These are phyloP conservation scores for Pristionchus arcanus DNA, from an alignment of 2,888 invertebrate genomes.

Conservation along the genomic window DNA sequence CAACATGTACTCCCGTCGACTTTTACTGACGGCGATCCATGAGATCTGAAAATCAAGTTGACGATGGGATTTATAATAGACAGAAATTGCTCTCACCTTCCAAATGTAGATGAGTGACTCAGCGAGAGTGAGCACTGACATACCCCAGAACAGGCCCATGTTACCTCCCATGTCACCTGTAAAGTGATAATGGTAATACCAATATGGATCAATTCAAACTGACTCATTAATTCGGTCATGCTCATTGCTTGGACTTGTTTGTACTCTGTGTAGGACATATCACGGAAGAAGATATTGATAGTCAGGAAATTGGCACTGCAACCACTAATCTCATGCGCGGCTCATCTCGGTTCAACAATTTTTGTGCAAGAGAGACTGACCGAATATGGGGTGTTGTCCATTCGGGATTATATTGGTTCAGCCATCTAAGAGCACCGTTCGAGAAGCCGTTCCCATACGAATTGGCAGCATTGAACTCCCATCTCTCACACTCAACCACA, in stretches of 20 bases:
- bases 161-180: conserved; percentile 78
- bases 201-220: background rate
- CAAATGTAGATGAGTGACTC: conserved; percentile 75
- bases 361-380: conserved; percentile 27
- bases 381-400: conserved; percentile 64
- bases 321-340: background rate
- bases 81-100: conserved; percentile 58
- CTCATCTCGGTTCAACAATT: background rate
- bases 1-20: conserved; percentile 66
- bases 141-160: conserved; percentile 78
- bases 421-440: conserved; percentile 66
- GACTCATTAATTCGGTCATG: conserved; percentile 67
- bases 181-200: background rate
- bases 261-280: conserved; percentile 75
- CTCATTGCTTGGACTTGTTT: conserved; percentile 71
- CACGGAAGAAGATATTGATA: conserved; percentile 74
- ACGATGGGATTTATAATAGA: background rate
- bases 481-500: conserved; percentile 66
- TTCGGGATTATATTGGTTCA: conserved; percentile 60
- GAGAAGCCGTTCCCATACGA: conserved; percentile 73
- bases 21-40: conserved; percentile 74
- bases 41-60: conserved; percentile 46
- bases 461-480: conserved; percentile 72
- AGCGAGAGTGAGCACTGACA: conserved; percentile 76
- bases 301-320: conserved; percentile 69